Conservation (phyloP, 1,140 invertebrate genomes). For the Drosophila hydei region DNA sequence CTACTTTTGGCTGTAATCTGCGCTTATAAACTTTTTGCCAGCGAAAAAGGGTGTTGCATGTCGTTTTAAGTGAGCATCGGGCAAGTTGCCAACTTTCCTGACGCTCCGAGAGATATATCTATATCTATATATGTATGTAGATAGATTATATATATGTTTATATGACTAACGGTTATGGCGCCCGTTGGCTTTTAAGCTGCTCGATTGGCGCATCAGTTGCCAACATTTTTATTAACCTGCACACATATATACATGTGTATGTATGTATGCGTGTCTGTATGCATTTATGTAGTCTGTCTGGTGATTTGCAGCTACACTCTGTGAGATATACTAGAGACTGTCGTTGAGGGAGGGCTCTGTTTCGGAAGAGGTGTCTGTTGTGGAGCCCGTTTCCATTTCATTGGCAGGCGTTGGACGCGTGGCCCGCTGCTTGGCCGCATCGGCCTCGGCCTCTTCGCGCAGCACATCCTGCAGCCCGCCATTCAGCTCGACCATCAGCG, state of each 20-base stretch:
- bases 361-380: not conserved
- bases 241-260: not conserved
- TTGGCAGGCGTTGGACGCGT: not conserved
- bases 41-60: slow-evolving; percentile 11
- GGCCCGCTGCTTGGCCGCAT: too few species aligned
- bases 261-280: not conserved
- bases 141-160: not conserved
- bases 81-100: slow-evolving; percentile 20
- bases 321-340: too few species aligned
- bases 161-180: slow-evolving; percentile 9
- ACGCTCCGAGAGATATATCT: not conserved
- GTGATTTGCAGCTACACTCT: too few species aligned
- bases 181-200: slow-evolving; percentile 4
- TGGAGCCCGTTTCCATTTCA: not conserved
- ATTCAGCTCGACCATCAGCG: not conserved
- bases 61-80: slow-evolving; percentile 17
- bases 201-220: slow-evolving; percentile 11
- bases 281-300: too few species aligned
- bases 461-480: not conserved
- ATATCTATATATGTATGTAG: not conserved
- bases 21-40: slow-evolving; percentile 31
- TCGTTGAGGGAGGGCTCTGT: not conserved
- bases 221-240: not conserved
- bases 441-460: not conserved
- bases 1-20: slow-evolving; percentile 41